Base-by-base conservation (phyloP, 2,113 vertebrate genomes). In the Antechinus stuartii region DNA sequence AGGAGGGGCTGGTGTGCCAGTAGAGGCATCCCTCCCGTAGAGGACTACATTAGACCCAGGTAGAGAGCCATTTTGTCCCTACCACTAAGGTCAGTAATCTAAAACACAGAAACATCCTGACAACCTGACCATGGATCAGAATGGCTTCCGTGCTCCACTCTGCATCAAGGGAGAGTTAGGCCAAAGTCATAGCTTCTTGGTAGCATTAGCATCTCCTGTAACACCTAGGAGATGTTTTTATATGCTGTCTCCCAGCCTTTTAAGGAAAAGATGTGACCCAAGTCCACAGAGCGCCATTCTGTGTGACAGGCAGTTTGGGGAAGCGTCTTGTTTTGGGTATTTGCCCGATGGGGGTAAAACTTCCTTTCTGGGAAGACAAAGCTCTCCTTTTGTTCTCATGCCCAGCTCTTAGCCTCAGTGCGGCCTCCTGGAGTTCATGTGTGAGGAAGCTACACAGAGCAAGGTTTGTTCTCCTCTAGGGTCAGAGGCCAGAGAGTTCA, bases 361-460 rank as follows among this genome's bases (percentile, higher is more conserved):
- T 57, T 54, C 35, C 92, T 84, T 54, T 89, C 24, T 54, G 50
- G 24, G 46, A 25, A 54, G 61, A 89, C 92, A 93, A 93, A 46
- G 57, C 92, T 52, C 50, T 46, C 14, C 68, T 68, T 68, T 84
- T 54, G 22, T 54, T 89, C 92, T 84, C n/a, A 42, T 25, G 10
- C 2, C 61, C 24, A 12, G 9, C 3, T 50, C 22, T 46, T 47
- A 14, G 50, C 50, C n/a, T 89, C 27, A 53, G 35, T 25, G 19
- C n/a, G 22, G 68, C 6, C 68, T 53, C 92, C 35, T 19, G 68
- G 61, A 54, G 61, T 89, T 27, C 50, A 14, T 68, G 14, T 54
- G 50, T 93, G 68, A 50, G 92, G 8, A 30, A 30, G 56, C 49
- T 49, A 6, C 68, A 26, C 94, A 96, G 68, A 93, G 92, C n/a